Conservation (phyloP, 2,888 invertebrate species). For the Synergus umbraculus region DNA sequence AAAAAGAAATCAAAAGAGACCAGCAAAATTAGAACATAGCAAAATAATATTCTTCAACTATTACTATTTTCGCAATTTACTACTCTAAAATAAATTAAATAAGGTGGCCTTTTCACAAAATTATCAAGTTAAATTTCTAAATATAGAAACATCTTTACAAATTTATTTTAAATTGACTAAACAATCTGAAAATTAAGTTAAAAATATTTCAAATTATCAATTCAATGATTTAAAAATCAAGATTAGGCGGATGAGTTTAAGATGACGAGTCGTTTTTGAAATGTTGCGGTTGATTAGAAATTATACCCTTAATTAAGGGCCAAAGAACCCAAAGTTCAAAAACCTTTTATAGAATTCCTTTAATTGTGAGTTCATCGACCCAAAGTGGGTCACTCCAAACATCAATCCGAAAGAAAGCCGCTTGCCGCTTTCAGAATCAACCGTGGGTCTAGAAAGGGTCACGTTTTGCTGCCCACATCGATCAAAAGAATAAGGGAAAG, state of each 20-base stretch:
- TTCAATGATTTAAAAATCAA: too few relatives aligned
- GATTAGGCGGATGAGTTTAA: background rate
- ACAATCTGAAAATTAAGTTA: too few relatives aligned
- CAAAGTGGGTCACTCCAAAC: constrained; percentile 18
- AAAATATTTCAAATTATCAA: too few relatives aligned
- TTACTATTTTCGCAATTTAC: background rate
- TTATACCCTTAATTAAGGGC: background rate
- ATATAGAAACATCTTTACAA: too few relatives aligned
- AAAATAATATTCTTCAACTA: background rate
- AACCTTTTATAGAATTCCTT: background rate
- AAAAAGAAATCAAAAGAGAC: constrained; percentile 10
- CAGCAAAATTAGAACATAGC: background rate
- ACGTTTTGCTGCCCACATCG: background rate
- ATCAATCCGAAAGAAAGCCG: constrained; percentile 1
- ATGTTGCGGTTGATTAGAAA: too few relatives aligned
- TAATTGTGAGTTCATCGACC: constrained; percentile 1
- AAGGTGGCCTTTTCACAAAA: too few relatives aligned
- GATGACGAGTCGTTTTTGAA: background rate
- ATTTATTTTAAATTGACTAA: too few relatives aligned
- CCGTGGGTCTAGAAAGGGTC: background rate
- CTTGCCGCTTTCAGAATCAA: background rate
- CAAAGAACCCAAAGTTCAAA: background rate
- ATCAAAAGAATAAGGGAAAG: background rate
- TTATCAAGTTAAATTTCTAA: too few relatives aligned
- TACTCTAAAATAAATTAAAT: background rate